phyloP scores from a whole-genome alignment of 2,888 invertebrate genomes.

The Augiades crinisus region DNA sequence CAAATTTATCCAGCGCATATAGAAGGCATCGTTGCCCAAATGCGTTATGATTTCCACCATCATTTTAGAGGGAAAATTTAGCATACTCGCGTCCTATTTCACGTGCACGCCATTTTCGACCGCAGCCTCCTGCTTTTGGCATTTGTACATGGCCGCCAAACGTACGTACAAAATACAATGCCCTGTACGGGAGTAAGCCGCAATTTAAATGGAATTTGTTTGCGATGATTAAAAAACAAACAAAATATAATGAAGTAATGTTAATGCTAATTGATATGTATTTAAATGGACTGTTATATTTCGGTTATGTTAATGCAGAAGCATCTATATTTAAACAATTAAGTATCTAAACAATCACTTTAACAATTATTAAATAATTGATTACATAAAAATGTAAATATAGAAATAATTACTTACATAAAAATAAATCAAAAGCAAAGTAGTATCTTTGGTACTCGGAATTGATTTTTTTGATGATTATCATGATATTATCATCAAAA shows the following conservation, averaged over 20 bases:
- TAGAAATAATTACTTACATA: too few relatives aligned
- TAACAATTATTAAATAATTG: too few relatives aligned
- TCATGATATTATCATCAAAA: too few relatives aligned
- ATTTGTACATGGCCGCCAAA: conserved; percentile 56
- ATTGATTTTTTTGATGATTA: too few relatives aligned
- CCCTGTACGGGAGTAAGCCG: conserved; percentile 51
- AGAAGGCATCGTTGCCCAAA: conserved; percentile 42
- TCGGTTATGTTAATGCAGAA: too few relatives aligned
- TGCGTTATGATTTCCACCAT: conserved; percentile 52
- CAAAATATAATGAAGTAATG: too few relatives aligned
- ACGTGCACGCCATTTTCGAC: conserved; percentile 48
- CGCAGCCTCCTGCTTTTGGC: conserved; percentile 67
- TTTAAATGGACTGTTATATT: not conserved
- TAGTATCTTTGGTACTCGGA: too few relatives aligned
- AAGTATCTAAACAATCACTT: too few relatives aligned
- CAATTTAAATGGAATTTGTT: conserved; percentile 71
- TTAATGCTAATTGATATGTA: not conserved
- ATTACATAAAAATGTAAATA: too few relatives aligned
- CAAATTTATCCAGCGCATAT: conserved; percentile 38
- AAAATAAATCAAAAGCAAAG: too few relatives aligned
- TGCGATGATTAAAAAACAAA: conserved; percentile 63
- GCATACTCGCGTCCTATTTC: conserved; percentile 44
- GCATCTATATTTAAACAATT: too few relatives aligned
- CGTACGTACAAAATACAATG: conserved; percentile 48
- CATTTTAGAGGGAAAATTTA: conserved; percentile 51